Conservation (phyloP, 2,113 vertebrate genomes). For the Ibidorhyncha struthersii region DNA sequence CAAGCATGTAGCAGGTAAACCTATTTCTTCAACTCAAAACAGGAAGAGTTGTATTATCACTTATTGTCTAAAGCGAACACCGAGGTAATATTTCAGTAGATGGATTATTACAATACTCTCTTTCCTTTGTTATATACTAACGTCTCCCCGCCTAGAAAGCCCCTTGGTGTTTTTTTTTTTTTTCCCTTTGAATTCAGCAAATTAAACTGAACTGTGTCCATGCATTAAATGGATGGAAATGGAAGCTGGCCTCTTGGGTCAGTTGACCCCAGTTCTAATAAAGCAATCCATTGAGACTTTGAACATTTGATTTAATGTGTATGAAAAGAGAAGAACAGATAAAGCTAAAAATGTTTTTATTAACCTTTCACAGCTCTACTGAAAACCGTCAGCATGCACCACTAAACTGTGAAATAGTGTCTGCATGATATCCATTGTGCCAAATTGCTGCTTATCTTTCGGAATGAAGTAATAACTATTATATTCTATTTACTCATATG, state of each 20-base stretch:
- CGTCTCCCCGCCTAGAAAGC: neutral
- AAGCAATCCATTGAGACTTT: conserved; percentile 74
- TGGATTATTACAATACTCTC: neutral
- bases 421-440: conserved; percentile 71
- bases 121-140: conserved; percentile 39
- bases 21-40: neutral
- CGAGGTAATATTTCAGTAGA: conserved; percentile 20
- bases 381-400: conserved; percentile 77
- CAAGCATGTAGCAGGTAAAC: neutral
- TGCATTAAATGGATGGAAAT: conserved; percentile 76
- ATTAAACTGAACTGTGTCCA: conserved; percentile 75
- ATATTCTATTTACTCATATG: conserved; percentile 39
- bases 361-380: conserved; percentile 81
- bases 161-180: conserved; percentile 5
- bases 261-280: conserved; percentile 72
- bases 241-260: conserved; percentile 69
- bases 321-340: conserved; percentile 71
- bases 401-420: conserved; percentile 89
- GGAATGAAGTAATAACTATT: conserved; percentile 65
- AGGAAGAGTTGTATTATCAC: neutral
- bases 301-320: conserved; percentile 80
- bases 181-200: conserved; percentile 67
- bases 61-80: neutral
- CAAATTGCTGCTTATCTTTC: conserved; percentile 60
- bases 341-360: conserved; percentile 83